Evolutionary conservation across 2,797 vertebrate genomes (phyloP).

Genomic region (Crocodylus rhombifer): DNA sequence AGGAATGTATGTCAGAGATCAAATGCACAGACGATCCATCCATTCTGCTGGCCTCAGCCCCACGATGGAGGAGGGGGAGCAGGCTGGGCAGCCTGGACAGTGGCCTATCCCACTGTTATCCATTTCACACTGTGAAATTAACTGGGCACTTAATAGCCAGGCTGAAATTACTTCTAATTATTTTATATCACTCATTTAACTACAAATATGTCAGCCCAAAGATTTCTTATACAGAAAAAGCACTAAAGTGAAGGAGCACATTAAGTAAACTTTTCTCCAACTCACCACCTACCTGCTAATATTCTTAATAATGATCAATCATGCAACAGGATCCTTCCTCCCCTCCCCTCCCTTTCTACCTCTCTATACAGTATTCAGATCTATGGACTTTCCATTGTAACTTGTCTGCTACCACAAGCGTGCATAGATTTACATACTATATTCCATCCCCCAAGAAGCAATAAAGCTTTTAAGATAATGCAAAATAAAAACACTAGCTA

Average conservation of each 20-base stretch:
- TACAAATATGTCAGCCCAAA: slow-evolving; percentile 36
- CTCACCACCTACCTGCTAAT: slow-evolving; percentile 46
- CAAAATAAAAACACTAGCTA: slow-evolving; percentile 1
- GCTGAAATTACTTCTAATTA: slow-evolving; percentile 46
- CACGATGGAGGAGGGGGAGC: too few relatives aligned
- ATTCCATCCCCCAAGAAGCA: background rate
- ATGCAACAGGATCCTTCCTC: slow-evolving; percentile 5
- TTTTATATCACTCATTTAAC: slow-evolving; percentile 53
- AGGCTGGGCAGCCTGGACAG: too few relatives aligned
- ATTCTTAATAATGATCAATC: slow-evolving; percentile 18
- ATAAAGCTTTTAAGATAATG: slow-evolving; percentile 1
- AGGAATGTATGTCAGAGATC: slow-evolving; percentile 28
- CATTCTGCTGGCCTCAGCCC: background rate
- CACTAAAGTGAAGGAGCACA: background rate
- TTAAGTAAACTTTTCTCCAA: slow-evolving; percentile 29
- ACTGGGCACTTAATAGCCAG: background rate
- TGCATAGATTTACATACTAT: background rate
- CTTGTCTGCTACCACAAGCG: background rate
- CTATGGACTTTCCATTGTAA: background rate
- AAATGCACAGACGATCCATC: slow-evolving; percentile 27
- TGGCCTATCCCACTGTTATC: too few relatives aligned
- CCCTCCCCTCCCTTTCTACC: slow-evolving; percentile 14
- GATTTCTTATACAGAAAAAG: slow-evolving; percentile 19
- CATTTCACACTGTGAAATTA: slow-evolving; percentile 41
- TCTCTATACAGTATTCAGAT: background rate